Evolutionary conservation across 2,797 vertebrate species (phyloP).

Genomic region (Tarsius wallacei): DNA sequence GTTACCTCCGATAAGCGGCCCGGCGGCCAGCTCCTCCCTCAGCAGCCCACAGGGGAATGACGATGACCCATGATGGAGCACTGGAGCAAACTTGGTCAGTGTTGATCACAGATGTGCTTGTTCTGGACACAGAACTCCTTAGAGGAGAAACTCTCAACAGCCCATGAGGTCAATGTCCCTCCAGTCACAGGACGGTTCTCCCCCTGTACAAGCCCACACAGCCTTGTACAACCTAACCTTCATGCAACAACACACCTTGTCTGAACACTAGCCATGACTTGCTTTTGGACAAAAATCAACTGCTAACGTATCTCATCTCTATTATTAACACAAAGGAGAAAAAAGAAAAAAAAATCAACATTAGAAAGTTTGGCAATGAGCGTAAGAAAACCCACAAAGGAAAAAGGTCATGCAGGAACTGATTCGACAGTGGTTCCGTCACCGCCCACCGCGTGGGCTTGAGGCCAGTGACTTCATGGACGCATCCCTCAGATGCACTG

Average conservation of each 20-base stretch:
- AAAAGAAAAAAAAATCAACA: not conserved
- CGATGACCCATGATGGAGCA: not conserved
- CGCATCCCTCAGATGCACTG: slow-evolving; percentile 87
- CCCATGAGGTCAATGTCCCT: not conserved
- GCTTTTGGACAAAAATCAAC: not conserved
- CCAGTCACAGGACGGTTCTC: not conserved
- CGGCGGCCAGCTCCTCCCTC: not conserved
- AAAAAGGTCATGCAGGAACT: slow-evolving; percentile 75
- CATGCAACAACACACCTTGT: too few relatives aligned
- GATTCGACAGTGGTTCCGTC: slow-evolving; percentile 89
- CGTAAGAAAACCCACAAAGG: slow-evolving; percentile 34
- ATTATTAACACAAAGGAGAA: not conserved
- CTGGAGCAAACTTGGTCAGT: not conserved
- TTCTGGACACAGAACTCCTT: not conserved
- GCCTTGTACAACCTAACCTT: not conserved
- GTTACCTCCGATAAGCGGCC: not conserved
- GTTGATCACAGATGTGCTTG: not conserved
- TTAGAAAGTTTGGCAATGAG: slow-evolving; percentile 59
- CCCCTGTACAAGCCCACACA: not conserved
- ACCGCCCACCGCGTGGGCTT: slow-evolving; percentile 91
- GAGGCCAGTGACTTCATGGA: slow-evolving; percentile 92
- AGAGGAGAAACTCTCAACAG: not conserved
- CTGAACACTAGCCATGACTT: not conserved
- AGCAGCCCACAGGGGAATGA: too few relatives aligned
- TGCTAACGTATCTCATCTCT: slow-evolving; percentile 15